Base-by-base conservation (phyloP, 2,797 vertebrate species). In the Characodon lateralis region DNA sequence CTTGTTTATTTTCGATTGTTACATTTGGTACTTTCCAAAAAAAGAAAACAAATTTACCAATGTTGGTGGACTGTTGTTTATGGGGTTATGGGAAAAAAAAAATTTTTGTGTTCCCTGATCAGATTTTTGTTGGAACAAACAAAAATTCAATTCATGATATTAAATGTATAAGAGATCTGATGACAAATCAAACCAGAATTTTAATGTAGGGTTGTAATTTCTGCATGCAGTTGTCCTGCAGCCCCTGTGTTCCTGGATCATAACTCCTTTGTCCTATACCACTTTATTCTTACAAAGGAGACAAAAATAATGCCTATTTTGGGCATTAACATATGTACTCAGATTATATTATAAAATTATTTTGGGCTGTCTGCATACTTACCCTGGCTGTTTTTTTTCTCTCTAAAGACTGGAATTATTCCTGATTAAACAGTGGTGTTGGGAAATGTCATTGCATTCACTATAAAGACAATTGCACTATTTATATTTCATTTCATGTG, bases 401-500 rank as follows among this genome's bases (percentile, higher is more conserved):
- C 61, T 59, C 55, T 3, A 78, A 80, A 84, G 20, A 81, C 78
- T 89, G 80, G 73, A 79, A 88, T 88, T 71, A 88, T 92, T 93
- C 86, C 88, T 28, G 79, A 85, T 90, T 81, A 83, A 91, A 88
- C 77, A 78, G 84, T 88, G 89, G 83, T 93, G 82, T 86, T 85
- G 78, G 85, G 85, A 89, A 83, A 90, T 85, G 90, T 92, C 80
- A 86, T 88, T 91, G 93, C 88, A 92, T 89, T 92, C 78, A 92
- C 92, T 89, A 94, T 95, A 92, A 94, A 93, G 88, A 94, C 94
- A 94, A 85, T 92, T 92, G 91, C 92, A 93, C 90, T 93, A 92
- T 90, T 88, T 83, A 82, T 86, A 81, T 61, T 41, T 26, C 13
- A 56, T 68, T 16, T 63, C 41, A 22, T 82, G 53, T 73, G 24